Conservation (phyloP, 2,113 vertebrate genomes). For the Casuarius casuarius region DNA sequence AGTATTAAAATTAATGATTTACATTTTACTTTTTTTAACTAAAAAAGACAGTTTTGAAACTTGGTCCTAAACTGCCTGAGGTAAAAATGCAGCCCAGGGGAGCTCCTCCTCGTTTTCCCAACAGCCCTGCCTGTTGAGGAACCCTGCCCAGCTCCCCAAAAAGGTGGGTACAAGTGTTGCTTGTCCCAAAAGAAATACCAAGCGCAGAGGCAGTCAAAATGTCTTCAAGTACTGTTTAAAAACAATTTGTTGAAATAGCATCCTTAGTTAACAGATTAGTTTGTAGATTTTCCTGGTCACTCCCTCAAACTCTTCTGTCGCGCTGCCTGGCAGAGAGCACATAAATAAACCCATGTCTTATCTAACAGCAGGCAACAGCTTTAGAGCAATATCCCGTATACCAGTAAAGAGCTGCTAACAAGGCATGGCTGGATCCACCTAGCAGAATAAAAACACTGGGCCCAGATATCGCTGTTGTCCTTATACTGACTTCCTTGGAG, state of each 20-base stretch:
- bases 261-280: neutral
- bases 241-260: neutral
- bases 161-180: neutral
- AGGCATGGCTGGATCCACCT: neutral
- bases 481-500: constrained; percentile 45
- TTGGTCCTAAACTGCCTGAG: neutral
- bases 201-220: neutral
- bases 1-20: neutral
- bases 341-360: accelerated
- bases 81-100: neutral
- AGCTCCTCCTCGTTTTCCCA: neutral
- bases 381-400: accelerated
- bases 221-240: neutral
- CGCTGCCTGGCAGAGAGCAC: neutral
- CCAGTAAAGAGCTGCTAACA: accelerated
- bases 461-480: accelerated
- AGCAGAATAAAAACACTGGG: neutral
- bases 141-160: neutral
- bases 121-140: accelerated
- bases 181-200: neutral
- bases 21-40: neutral
- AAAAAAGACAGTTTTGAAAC: neutral
- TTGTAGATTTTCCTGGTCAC: neutral
- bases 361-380: neutral
- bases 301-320: neutral